phyloP scores from a whole-genome alignment of 1,140 invertebrate species.

The Apis florea region DNA sequence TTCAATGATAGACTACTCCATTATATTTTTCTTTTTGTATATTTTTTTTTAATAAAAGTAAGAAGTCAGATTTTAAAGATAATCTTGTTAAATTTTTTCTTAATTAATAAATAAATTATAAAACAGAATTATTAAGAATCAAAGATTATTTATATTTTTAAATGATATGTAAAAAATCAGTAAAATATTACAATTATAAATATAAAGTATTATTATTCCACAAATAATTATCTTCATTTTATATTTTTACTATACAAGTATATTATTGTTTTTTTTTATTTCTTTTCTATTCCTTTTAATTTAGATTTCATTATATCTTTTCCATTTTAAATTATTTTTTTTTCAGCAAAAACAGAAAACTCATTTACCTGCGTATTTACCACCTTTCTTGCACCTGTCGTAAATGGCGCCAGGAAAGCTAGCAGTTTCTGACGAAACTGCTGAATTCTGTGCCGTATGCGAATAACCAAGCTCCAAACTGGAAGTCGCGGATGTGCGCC shows the following conservation, averaged over 20 bases:
- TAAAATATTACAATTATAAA: not conserved
- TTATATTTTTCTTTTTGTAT: no score
- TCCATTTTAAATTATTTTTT: not conserved
- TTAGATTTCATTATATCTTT: no score
- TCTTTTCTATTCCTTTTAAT: no score
- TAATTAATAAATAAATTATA: no score
- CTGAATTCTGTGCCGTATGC: conserved; percentile 91
- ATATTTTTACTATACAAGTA: not conserved
- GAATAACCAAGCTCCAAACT: conserved; percentile 90
- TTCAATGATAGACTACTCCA: no score
- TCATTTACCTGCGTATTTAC: conserved; percentile 73
- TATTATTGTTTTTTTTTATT: not conserved
- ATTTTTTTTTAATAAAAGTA: no score
- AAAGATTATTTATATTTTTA: no score
- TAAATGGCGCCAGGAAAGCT: conserved; percentile 80
- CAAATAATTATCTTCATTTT: not conserved
- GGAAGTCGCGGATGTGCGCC: conserved; percentile 85
- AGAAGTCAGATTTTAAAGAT: no score
- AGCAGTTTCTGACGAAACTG: conserved; percentile 79
- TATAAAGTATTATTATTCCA: not conserved
- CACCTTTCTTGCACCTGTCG: conserved; percentile 76
- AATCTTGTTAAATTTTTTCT: no score
- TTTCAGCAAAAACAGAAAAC: no score
- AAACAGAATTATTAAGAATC: no score
- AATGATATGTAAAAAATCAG: no score